phyloP scores from a whole-genome alignment of 2,113 vertebrate genomes.

The Archocentrus centrarchus region DNA sequence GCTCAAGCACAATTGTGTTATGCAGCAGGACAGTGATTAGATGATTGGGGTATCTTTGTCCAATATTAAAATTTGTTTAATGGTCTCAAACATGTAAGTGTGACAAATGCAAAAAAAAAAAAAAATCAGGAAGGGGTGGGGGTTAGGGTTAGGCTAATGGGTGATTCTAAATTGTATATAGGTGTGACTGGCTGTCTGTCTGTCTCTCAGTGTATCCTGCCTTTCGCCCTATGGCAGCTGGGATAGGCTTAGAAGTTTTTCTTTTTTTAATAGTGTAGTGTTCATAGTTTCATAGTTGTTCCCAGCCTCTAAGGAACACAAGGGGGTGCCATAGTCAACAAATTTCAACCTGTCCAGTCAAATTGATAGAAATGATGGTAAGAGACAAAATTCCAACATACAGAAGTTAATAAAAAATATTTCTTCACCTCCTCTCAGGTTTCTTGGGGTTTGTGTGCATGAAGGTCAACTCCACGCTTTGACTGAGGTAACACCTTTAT shows the following conservation, averaged over 20 bases:
- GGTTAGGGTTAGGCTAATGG: too few relatives aligned
- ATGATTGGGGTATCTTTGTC: background rate
- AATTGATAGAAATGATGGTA: background rate
- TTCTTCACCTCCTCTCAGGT: constrained; percentile 76
- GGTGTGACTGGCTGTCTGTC: too few relatives aligned
- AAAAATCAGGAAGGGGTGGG: background rate
- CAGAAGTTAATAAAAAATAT: background rate
- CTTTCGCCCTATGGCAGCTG: too few relatives aligned
- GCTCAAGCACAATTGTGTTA: too few relatives aligned
- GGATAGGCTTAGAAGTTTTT: background rate
- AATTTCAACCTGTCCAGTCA: background rate
- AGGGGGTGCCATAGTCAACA: background rate
- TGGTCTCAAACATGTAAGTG: background rate
- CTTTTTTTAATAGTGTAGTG: background rate
- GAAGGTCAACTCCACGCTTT: constrained; percentile 94
- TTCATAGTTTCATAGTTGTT: background rate
- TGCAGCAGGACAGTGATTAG: too few relatives aligned
- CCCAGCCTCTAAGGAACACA: background rate
- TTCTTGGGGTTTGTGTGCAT: constrained; percentile 94
- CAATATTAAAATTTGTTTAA: accelerated
- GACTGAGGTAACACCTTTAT: constrained; percentile 85
- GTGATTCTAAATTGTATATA: too few relatives aligned
- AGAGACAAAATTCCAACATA: background rate
- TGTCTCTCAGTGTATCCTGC: too few relatives aligned
- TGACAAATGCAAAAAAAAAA: background rate